Evolutionary conservation across 2,888 invertebrate genomes (phyloP).

Genomic region (Malthinus seriepunctatus): DNA sequence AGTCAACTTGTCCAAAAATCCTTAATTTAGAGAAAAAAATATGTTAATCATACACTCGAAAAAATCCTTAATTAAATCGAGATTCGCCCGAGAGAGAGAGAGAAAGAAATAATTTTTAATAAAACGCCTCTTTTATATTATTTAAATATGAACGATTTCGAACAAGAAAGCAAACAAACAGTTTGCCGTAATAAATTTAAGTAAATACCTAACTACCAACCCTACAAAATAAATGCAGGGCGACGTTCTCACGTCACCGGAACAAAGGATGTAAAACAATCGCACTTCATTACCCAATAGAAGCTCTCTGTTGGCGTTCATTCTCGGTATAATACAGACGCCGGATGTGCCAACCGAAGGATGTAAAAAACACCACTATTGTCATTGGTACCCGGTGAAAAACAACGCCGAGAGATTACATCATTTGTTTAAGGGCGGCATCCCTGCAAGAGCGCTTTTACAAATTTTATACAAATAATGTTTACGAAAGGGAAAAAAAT

Average conservation of each 20-base stretch:
- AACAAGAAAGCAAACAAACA: conserved; percentile 20
- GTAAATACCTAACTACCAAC: conserved; percentile 23
- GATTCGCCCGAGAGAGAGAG: too few species aligned
- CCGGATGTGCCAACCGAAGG: conserved; percentile 28
- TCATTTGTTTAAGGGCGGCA: conserved; percentile 26
- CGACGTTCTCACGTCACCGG: conserved; percentile 40
- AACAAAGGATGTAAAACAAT: conserved; percentile 33
- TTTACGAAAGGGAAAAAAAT: conserved; percentile 17
- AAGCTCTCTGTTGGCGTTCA: conserved; percentile 29
- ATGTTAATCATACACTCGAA: too few species aligned
- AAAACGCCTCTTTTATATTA: too few species aligned
- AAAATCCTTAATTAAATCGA: too few species aligned
- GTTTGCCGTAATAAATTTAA: conserved; percentile 29
- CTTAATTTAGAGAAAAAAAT: conserved; percentile 7
- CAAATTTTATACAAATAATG: conserved; percentile 23
- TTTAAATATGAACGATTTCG: conserved; percentile 17
- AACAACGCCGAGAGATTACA: conserved; percentile 26
- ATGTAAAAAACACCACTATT: conserved; percentile 23
- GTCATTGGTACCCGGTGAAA: conserved; percentile 22
- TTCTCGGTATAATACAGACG: conserved; percentile 24
- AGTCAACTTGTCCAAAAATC: conserved; percentile 36
- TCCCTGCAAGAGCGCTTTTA: conserved; percentile 11
- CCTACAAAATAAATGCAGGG: conserved; percentile 40
- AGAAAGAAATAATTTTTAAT: too few species aligned
- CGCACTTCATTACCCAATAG: conserved; percentile 33